Percentiles rank a stretch among this genome's conserved stretches.
Conservation (phyloP, 2,888 invertebrate genomes). For the Catotricha subobsoleta region DNA sequence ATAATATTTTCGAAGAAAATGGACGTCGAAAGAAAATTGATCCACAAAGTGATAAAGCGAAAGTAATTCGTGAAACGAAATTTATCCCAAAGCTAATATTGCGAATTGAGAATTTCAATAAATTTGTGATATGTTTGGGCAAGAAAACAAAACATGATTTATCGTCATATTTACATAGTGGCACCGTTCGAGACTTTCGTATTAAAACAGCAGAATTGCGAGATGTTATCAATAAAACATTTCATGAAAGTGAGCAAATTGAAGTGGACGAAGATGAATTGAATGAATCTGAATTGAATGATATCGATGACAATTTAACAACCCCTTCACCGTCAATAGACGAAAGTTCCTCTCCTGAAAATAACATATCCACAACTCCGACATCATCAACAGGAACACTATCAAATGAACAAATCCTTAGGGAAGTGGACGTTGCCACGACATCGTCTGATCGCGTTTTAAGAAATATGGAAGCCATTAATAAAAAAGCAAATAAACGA, state of each 20-base stretch:
- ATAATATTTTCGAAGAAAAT: conserved; percentile 20
- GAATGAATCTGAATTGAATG: background rate
- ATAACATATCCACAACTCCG: background rate
- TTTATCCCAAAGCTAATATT: conserved; percentile 41
- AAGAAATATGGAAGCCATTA: conserved; percentile 1
- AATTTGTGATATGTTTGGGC: conserved; percentile 35
- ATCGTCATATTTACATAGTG: conserved; percentile 36
- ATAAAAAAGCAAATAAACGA: background rate
- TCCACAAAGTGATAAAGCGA: conserved; percentile 29
- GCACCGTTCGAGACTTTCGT: conserved; percentile 42
- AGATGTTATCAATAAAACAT: conserved; percentile 32
- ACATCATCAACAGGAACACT: background rate
- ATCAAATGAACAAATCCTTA: background rate
- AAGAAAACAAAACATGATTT: conserved; percentile 38
- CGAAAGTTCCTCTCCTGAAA: too few species aligned
- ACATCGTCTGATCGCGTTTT: background rate
- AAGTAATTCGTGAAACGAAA: conserved; percentile 39
- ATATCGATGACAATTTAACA: background rate
- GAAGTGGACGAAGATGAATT: background rate
- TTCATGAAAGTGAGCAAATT: background rate
- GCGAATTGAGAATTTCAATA: conserved; percentile 43
- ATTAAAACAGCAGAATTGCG: conserved; percentile 34
- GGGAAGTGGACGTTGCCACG: background rate
- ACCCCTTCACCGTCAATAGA: too few species aligned
- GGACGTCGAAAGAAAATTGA: conserved; percentile 21